Percentiles rank a stretch among this genome's conserved stretches.
Conservation (phyloP, 1,140 invertebrate species). For the Sminthurides bifidus region DNA sequence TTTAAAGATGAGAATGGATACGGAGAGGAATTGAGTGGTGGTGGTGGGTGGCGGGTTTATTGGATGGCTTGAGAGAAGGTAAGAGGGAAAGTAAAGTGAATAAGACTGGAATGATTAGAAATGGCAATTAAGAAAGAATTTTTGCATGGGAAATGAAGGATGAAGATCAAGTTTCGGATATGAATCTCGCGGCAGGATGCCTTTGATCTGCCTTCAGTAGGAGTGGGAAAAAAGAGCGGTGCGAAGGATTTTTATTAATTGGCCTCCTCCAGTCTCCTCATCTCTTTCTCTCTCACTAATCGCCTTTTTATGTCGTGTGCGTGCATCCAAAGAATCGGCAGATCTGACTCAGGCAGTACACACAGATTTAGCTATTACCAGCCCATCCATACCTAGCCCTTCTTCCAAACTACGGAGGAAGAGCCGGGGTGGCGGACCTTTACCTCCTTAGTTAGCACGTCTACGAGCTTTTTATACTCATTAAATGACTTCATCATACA, state of each 20-base stretch:
- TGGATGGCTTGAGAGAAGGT: no score
- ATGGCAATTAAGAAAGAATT: slow-evolving; percentile 28
- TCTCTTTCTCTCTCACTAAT: slow-evolving; percentile 17
- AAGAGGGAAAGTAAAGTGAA: background rate
- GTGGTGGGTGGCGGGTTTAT: no score
- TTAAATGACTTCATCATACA: slow-evolving; percentile 26
- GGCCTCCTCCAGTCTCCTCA: slow-evolving; percentile 18
- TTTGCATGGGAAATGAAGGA: slow-evolving; percentile 16
- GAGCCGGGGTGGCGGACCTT: no score
- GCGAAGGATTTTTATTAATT: slow-evolving; percentile 27
- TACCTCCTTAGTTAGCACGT: background rate
- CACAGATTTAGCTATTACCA: no score
- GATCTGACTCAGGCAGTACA: background rate
- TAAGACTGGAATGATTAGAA: slow-evolving; percentile 20
- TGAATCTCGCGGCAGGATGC: slow-evolving; percentile 17
- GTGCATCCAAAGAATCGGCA: background rate
- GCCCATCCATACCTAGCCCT: no score
- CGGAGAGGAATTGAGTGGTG: no score
- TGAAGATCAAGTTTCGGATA: slow-evolving; percentile 2
- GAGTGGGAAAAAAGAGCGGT: slow-evolving; percentile 14
- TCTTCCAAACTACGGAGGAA: no score
- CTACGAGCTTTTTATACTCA: background rate
- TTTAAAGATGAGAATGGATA: no score
- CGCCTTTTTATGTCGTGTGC: slow-evolving; percentile 26
- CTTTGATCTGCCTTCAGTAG: slow-evolving; percentile 26